Evolutionary conservation across 2,113 vertebrate species (phyloP).

Genomic region (Clarias macrocephalus): DNA sequence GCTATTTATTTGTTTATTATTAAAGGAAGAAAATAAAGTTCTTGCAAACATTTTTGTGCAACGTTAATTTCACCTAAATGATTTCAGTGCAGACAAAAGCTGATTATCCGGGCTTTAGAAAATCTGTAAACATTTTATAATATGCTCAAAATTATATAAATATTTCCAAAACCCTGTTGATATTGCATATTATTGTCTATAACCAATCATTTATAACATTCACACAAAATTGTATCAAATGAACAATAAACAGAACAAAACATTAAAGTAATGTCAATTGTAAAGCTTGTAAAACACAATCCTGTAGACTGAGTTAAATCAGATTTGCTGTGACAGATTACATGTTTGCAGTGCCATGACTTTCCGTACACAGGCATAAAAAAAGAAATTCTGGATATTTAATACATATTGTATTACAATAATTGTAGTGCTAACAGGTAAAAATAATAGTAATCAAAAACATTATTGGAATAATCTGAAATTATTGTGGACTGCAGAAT

Average conservation of each 20-base stretch:
- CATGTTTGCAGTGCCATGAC: background rate
- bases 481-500: background rate
- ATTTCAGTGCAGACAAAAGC: background rate
- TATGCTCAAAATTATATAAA: background rate
- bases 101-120: background rate
- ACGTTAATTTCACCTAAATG: background rate
- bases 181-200: constrained; percentile 25
- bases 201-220: background rate
- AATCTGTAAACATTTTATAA: background rate
- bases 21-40: background rate
- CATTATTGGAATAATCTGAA: background rate
- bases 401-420: background rate
- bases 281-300: background rate
- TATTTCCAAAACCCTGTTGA: background rate
- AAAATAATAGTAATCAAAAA: background rate
- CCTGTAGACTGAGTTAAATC: background rate
- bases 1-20: background rate
- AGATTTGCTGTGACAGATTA: background rate
- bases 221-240: background rate
- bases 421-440: background rate
- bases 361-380: background rate
- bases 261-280: background rate
- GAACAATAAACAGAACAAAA: background rate
- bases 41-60: background rate
- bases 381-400: no score